Percentiles rank a stretch among this genome's conserved stretches.
Evolutionary conservation across 1,140 invertebrate genomes (phyloP).

Genomic region (Sesamia nonagrioides): DNA sequence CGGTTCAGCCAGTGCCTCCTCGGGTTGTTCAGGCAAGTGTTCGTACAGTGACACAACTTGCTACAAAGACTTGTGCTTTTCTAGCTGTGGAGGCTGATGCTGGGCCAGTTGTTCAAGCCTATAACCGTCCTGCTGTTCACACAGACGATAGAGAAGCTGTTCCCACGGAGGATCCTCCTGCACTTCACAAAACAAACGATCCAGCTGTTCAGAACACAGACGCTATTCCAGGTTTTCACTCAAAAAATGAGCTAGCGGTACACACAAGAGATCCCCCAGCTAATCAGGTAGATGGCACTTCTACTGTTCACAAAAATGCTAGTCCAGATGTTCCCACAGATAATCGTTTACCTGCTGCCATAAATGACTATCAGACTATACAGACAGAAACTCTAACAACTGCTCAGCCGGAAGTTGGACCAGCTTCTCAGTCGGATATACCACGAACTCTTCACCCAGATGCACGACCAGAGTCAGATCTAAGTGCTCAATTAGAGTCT

Average conservation of each 20-base stretch:
- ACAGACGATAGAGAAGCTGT: not conserved
- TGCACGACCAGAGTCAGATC: not conserved
- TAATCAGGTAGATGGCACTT: too few species aligned
- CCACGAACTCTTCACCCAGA: not conserved
- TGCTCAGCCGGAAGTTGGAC: not conserved
- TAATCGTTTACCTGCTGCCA: not conserved
- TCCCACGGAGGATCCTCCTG: too few species aligned
- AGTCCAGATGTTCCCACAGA: not conserved
- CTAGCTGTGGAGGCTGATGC: not conserved
- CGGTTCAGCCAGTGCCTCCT: too few species aligned
- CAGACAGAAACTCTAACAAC: not conserved
- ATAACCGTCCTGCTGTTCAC: not conserved
- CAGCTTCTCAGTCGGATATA: not conserved
- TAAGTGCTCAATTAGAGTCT: too few species aligned
- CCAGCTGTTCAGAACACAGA: not conserved
- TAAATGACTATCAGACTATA: too few species aligned
- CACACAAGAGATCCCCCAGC: too few species aligned
- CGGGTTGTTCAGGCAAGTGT: not conserved
- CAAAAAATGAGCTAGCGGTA: too few species aligned
- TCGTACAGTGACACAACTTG: not conserved
- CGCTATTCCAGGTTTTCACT: not conserved
- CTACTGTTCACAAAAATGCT: not conserved
- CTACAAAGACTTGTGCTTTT: not conserved
- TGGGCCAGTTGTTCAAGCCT: not conserved
- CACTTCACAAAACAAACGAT: too few species aligned